Conservation (phyloP, 2,888 invertebrate genomes). For the Lymantria monacha region DNA sequence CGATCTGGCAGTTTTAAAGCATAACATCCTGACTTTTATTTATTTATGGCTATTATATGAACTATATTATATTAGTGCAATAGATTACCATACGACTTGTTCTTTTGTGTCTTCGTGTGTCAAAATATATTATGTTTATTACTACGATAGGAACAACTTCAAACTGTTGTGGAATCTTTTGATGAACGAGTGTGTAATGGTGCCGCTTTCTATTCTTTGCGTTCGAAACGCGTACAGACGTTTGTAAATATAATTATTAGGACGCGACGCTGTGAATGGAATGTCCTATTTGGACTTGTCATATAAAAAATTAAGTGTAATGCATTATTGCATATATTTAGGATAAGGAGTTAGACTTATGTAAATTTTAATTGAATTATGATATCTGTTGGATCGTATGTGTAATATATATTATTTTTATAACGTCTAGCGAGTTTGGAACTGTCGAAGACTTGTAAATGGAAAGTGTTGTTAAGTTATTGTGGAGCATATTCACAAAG, state of each 20-base stretch:
- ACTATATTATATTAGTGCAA: slow-evolving; percentile 31
- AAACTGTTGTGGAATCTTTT: slow-evolving; percentile 29
- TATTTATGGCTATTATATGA: slow-evolving; percentile 34
- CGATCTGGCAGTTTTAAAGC: neutral
- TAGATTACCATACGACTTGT: slow-evolving; percentile 23
- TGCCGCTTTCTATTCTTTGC: slow-evolving; percentile 38
- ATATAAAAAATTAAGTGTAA: slow-evolving; percentile 42
- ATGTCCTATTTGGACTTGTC: slow-evolving; percentile 34
- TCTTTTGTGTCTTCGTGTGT: slow-evolving; percentile 22
- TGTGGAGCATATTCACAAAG: slow-evolving; percentile 22
- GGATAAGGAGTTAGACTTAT: slow-evolving; percentile 62
- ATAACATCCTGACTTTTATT: slow-evolving; percentile 16
- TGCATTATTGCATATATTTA: slow-evolving; percentile 54
- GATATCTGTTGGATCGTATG: slow-evolving; percentile 72
- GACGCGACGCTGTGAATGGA: slow-evolving; percentile 13
- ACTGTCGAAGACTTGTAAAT: slow-evolving; percentile 47
- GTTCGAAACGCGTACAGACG: slow-evolving; percentile 48
- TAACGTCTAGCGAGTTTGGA: slow-evolving; percentile 59
- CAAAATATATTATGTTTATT: slow-evolving; percentile 20
- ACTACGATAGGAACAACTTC: slow-evolving; percentile 17
- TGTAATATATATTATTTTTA: slow-evolving; percentile 76
- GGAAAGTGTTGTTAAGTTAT: slow-evolving; percentile 48
- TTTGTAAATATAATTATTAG: slow-evolving; percentile 50
- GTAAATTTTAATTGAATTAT: slow-evolving; percentile 75
- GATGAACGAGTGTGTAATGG: slow-evolving; percentile 23